A percentile compares a stretch with the other conserved stretches of the same genome.
phyloP scores from a whole-genome alignment of 2,888 invertebrate genomes.

The Ditula angustiorana region DNA sequence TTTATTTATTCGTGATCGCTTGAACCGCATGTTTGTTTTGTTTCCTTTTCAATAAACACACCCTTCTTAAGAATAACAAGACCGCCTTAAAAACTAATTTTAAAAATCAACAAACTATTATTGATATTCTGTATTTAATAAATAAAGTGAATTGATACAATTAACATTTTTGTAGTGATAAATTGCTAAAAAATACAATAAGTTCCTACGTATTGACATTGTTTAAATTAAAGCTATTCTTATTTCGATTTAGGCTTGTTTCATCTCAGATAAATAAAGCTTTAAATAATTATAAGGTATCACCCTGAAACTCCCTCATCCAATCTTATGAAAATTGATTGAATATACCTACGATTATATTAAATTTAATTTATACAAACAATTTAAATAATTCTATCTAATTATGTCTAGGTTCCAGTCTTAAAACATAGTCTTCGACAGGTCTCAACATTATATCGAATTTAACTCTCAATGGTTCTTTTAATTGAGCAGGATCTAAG shows the following conservation, averaged over 20 bases:
- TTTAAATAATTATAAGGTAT: not conserved
- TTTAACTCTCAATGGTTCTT: slow-evolving; percentile 26
- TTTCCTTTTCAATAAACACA: no score
- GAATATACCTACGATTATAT: not conserved
- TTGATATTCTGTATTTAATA: no score
- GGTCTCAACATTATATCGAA: slow-evolving; percentile 38
- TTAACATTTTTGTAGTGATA: no score
- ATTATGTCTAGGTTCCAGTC: slow-evolving; percentile 20
- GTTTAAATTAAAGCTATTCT: not conserved
- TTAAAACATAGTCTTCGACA: slow-evolving; percentile 27
- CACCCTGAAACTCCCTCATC: not conserved
- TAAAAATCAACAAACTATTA: no score
- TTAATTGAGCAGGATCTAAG: not conserved
- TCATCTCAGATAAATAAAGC: not conserved
- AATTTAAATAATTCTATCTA: not conserved
- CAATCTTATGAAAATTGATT: not conserved
- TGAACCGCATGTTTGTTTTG: no score
- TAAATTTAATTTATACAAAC: not conserved
- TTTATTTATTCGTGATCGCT: no score
- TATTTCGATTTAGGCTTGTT: not conserved
- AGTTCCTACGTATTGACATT: no score
- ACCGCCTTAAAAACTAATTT: no score
- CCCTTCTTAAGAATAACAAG: no score
- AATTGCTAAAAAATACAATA: no score
- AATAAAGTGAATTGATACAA: no score